Base-by-base conservation (phyloP, 2,797 vertebrate genomes). In the Helicolenus hilgendorfi region DNA sequence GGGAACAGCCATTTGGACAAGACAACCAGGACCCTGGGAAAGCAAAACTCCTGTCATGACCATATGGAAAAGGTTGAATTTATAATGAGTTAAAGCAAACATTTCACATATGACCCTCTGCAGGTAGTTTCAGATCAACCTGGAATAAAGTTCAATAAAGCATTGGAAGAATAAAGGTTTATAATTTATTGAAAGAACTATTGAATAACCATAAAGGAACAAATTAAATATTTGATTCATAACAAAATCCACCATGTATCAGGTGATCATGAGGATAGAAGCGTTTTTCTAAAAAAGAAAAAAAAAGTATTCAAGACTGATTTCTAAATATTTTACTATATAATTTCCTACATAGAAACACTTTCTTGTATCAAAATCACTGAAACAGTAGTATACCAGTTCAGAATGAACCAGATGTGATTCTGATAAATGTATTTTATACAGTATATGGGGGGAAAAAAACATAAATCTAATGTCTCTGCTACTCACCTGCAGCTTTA, bases 401-500 rank as follows among this genome's bases (percentile, higher is more conserved):
- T 75, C 9, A 56, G 9, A 11, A 79, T 6, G 72, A 84, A 72
- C 11, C 58, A 91, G 77, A 89, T 78, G 53, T 11, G 10, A 73
- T 68, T 73, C 38, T 64, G 63, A 68, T 78, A 77, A 75, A 65
- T 15, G 2, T 9, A 71, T 81, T 76, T 77, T 72, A 77, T 69
- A 59, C 60, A 75, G 20, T 31, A 33, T 13, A 59, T 31, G 11
- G 2, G 27, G 27, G 59, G 1, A n/a, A 11, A 53, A 62, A 49
- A 49, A 49, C 53, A 81, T 89, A 73, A 90, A 83, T 86, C 22
- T 11, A 73, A 33, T 14, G 29, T 85, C 14, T 87, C 49, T 59
- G 68, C 18, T 70, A 87, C 96, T 95, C 87, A 98, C 97, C 97
- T 92, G 88, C 96, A 92, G 96, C 75, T 94, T 98, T 98, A n/a